These are phyloP conservation scores for Parazoanthus darwini DNA, from an alignment of 92 coral and sea anemone genomes.

Conservation along the genomic window DNA sequence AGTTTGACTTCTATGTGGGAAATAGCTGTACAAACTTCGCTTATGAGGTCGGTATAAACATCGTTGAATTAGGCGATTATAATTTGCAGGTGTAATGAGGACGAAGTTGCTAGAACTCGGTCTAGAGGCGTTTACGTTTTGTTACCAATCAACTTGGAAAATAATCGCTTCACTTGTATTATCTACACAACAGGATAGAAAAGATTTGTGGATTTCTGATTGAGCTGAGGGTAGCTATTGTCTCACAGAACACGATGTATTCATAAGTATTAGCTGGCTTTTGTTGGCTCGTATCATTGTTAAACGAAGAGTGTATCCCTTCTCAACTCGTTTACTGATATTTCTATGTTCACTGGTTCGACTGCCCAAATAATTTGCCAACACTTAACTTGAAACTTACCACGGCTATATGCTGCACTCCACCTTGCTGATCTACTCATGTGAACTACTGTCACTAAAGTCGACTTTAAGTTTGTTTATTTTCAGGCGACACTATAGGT, in stretches of 20 bases:
- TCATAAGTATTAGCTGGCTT: not conserved
- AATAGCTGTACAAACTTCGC: not conserved
- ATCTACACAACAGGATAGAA: not conserved
- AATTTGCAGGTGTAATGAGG: not conserved
- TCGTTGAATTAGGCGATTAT: not conserved
- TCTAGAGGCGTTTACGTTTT: not conserved
- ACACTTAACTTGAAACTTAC: not conserved
- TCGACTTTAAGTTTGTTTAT: not conserved
- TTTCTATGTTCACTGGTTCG: not conserved
- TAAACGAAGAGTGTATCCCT: not conserved
- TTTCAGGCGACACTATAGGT: conserved; percentile 9
- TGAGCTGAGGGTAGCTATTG: not conserved
- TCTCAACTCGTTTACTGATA: not conserved
- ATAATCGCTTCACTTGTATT: not conserved
- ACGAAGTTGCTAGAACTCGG: not conserved
- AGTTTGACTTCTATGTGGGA: not conserved
- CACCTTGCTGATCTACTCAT: not conserved
- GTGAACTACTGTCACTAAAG: not conserved
- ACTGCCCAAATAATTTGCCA: not conserved
- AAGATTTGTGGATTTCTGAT: not conserved
- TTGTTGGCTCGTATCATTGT: not conserved
- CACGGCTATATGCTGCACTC: not conserved
- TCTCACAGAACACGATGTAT: not conserved
- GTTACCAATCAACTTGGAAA: not conserved
- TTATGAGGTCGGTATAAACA: conserved; percentile 3